Conservation (phyloP, 2,888 invertebrate genomes). For the Neria commutata region DNA sequence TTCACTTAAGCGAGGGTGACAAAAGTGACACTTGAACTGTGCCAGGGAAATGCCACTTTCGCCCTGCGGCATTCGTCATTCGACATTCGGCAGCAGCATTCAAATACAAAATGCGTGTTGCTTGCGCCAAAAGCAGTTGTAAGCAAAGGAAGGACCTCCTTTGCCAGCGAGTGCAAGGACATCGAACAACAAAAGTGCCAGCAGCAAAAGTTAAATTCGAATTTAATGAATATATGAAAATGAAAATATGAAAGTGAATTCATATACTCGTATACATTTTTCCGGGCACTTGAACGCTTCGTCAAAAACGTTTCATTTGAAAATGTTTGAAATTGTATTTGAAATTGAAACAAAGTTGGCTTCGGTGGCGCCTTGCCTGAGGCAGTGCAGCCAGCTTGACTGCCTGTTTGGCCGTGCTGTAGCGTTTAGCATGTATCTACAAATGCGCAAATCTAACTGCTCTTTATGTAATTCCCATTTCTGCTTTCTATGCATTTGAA, state of each 20-base stretch:
- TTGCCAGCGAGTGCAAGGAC: too few relatives aligned
- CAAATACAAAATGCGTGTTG: too few relatives aligned
- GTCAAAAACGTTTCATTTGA: constrained; percentile 15
- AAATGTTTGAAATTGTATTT: constrained; percentile 13
- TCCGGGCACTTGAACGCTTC: too few relatives aligned
- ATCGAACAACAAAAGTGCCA: too few relatives aligned
- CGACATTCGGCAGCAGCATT: neutral
- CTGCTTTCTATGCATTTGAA: neutral
- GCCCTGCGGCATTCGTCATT: neutral
- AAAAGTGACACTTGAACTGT: constrained; percentile 14
- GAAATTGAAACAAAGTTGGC: constrained; percentile 17
- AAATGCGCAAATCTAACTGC: neutral
- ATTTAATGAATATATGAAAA: too few relatives aligned
- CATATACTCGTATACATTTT: too few relatives aligned
- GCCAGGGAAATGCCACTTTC: neutral
- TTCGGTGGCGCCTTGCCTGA: neutral
- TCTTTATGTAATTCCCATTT: neutral
- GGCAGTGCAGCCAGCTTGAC: neutral
- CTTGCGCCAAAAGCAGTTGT: too few relatives aligned
- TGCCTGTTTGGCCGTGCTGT: too few relatives aligned
- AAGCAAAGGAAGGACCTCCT: too few relatives aligned
- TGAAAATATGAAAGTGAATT: too few relatives aligned
- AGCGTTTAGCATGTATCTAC: too few relatives aligned
- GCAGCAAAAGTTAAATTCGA: neutral
- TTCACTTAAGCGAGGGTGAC: constrained; percentile 10